phyloP scores from a whole-genome alignment of 1,140 invertebrate genomes.

The Drosophila parvula region DNA sequence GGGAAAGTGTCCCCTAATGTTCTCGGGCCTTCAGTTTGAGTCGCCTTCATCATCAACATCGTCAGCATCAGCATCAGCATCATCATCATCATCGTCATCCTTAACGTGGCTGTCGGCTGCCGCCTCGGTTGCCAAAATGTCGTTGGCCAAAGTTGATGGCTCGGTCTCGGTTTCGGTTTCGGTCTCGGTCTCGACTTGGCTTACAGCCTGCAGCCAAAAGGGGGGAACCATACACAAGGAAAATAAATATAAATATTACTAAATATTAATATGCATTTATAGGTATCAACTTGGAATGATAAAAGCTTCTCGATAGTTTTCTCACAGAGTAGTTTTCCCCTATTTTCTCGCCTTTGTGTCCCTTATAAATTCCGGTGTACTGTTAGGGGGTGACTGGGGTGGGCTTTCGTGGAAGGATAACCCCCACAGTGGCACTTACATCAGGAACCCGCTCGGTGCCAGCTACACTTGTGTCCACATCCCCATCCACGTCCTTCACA shows the following conservation, averaged over 20 bases:
- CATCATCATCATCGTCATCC: conserved; percentile 17
- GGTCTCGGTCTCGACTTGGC: conserved; percentile 32
- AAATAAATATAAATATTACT: background rate
- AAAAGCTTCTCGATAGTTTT: too few relatives aligned
- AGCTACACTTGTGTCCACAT: conserved; percentile 37
- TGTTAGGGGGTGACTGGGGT: background rate
- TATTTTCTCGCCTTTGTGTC: too few relatives aligned
- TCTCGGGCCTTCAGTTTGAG: conserved; percentile 42
- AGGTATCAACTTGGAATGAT: too few relatives aligned
- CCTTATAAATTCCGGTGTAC: background rate
- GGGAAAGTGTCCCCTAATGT: conserved; percentile 25
- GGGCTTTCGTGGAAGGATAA: background rate
- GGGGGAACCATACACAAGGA: conserved; percentile 19
- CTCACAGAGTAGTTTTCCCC: too few relatives aligned
- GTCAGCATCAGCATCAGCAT: conserved; percentile 19
- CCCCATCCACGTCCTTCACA: conserved; percentile 7
- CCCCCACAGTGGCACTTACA: conserved; percentile 23
- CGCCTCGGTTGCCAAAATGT: conserved; percentile 69
- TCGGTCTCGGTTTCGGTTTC: conserved; percentile 37
- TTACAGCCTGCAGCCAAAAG: conserved; percentile 48
- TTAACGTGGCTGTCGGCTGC: conserved; percentile 16
- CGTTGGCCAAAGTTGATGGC: conserved; percentile 59
- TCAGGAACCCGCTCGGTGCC: conserved; percentile 31
- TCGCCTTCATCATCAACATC: conserved; percentile 40
- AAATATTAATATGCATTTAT: too few relatives aligned